phyloP scores from a whole-genome alignment of 2,113 vertebrate genomes.

The Martes martes region DNA sequence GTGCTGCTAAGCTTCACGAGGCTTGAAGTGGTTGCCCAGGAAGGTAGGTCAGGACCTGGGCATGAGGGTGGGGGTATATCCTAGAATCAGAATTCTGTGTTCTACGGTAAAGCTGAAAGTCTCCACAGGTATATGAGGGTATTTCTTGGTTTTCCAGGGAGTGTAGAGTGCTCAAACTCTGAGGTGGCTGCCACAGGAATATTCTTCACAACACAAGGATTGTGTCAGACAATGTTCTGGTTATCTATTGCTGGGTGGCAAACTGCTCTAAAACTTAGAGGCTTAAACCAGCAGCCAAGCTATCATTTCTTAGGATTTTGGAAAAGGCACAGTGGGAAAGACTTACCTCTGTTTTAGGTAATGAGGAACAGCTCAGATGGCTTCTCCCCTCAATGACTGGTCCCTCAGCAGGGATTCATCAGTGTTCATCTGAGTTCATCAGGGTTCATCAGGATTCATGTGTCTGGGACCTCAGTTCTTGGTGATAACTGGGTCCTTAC shows the following conservation, averaged over 20 bases:
- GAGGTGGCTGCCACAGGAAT: neutral
- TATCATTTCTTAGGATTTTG: slow-evolving; percentile 2
- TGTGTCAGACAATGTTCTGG: neutral
- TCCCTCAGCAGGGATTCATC: neutral
- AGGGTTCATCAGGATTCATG: neutral
- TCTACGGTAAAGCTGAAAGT: neutral
- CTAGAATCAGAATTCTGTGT: neutral
- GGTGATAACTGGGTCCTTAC: neutral
- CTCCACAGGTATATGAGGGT: neutral
- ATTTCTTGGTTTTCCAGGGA: slow-evolving; percentile 17
- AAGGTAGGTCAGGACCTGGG: neutral
- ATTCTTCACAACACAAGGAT: neutral
- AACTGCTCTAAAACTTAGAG: neutral
- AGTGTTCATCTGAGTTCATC: neutral
- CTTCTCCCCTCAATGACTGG: neutral
- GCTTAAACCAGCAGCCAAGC: neutral
- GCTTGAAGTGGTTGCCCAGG: neutral
- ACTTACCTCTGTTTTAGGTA: neutral
- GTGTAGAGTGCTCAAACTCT: neutral
- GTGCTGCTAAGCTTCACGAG: neutral
- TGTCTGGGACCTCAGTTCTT: neutral
- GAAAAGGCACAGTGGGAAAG: neutral
- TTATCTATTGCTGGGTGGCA: neutral
- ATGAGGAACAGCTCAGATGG: neutral
- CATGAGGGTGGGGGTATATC: neutral